A percentile compares a stretch with the other conserved stretches of the same genome.
Conservation (phyloP, 2,797 vertebrate species). For the Chloroceryle amazona region DNA sequence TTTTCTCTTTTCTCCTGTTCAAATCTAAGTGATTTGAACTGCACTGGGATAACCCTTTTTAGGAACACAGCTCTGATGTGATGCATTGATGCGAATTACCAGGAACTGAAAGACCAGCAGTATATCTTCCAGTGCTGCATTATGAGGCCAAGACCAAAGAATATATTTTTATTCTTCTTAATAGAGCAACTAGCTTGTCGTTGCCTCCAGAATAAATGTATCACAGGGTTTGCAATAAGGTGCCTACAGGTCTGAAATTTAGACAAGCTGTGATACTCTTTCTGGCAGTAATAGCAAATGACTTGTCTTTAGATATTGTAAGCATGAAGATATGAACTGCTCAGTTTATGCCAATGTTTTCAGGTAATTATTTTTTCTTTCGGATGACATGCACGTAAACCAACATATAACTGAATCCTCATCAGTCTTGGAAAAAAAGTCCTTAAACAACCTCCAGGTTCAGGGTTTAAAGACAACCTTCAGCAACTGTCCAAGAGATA, state of each 20-base stretch:
- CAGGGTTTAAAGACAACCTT: constrained; percentile 24
- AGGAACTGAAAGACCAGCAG: neutral
- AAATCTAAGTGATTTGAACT: neutral
- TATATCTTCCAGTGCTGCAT: neutral
- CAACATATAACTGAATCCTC: neutral
- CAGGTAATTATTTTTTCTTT: neutral
- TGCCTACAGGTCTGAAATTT: neutral
- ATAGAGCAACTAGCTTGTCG: neutral
- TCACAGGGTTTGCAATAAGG: neutral
- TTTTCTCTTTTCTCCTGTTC: neutral
- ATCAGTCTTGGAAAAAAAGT: neutral
- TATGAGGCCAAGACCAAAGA: neutral
- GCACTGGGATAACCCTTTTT: neutral
- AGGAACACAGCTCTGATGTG: neutral
- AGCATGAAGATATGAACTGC: neutral
- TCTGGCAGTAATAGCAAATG: neutral
- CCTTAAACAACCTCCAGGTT: constrained; percentile 4
- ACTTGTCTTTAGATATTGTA: neutral
- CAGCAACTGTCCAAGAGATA: constrained; percentile 50
- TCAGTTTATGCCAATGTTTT: neutral
- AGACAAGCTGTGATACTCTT: constrained; percentile 2
- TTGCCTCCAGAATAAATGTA: neutral
- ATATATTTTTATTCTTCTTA: neutral
- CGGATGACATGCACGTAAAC: neutral
- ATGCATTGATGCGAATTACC: neutral